Base-by-base conservation (phyloP, 2,888 invertebrate species). In the Andrena fulva region DNA sequence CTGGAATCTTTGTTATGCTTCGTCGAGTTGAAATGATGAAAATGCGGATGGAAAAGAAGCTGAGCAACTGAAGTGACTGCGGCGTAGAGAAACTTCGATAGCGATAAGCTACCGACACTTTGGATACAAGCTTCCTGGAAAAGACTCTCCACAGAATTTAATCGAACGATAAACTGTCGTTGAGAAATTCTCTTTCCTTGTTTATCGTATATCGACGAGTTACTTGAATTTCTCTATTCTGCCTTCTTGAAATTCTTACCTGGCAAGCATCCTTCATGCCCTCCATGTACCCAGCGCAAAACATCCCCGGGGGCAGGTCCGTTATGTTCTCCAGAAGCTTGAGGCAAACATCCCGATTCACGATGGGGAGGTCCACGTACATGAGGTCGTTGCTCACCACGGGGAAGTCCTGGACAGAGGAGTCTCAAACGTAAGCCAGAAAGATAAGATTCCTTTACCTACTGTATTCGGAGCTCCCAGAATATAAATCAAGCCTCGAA, bases 191-290 rank as follows among this genome's bases (percentile, higher is more conserved):
- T 33, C 33, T 31, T 56, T 24, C 56, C 42, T 42, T 1, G 4
- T 42, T 42, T 16, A 16, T 12, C 12, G 12, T 24, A 12, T 4
- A 29, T 29, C 29, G 20, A 12, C 16, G 5, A 31, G 16, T 16
- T 27, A 64, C n/a, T n/a, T 12, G 0, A 24, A 48, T 2, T 31
- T 52, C 29, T 20, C n/a, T 50, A 48, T 7, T 16, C 4, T 8
- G 33, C 35, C n/a, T 20, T 16, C n/a, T 27, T 16, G 8, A 12
- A 29, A 69, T n/a, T 0, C 6, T 70, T 85, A 93, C 93, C 88
- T 90, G 89, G 27, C 93, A 93, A 20, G 92, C 89, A n/a, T 93
- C 93, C 54, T 73, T 89, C 20, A 86, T 86, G 5, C 93, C 93
- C 62, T 91, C 88, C 2, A 85, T 2, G 52, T 91, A 92, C 16